A percentile compares a stretch with the other conserved stretches of the same genome.
Evolutionary conservation across 2,888 invertebrate species (phyloP).

Genomic region (Hofmannophila pseudospretella): DNA sequence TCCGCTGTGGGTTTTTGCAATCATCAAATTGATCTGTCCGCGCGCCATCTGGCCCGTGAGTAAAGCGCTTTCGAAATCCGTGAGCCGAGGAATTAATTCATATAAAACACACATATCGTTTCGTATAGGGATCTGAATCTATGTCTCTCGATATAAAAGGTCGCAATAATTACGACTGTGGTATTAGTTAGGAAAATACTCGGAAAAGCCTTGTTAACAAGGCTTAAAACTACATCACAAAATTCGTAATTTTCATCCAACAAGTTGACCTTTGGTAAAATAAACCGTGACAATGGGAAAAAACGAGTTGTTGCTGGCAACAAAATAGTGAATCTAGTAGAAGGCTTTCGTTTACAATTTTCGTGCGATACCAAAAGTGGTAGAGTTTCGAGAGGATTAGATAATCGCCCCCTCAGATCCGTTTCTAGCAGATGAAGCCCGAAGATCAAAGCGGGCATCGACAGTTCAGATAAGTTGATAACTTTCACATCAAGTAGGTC

Average conservation of each 20-base stretch:
- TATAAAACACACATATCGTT: constrained; percentile 68
- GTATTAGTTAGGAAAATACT: no score
- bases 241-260: no score
- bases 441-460: constrained; percentile 46
- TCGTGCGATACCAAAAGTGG: background rate
- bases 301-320: no score
- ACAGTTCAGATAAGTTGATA: constrained; percentile 38
- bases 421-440: constrained; percentile 30
- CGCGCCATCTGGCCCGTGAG: constrained; percentile 74
- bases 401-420: constrained; percentile 26
- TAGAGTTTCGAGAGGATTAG: constrained; percentile 4
- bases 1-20: constrained; percentile 64
- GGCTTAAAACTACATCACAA: no score
- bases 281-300: no score
- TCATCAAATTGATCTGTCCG: constrained; percentile 77
- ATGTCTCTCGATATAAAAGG: constrained; percentile 26
- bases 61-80: constrained; percentile 66
- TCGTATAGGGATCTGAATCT: constrained; percentile 31
- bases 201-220: no score
- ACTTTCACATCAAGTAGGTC: constrained; percentile 30
- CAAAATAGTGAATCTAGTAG: background rate
- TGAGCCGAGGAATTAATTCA: constrained; percentile 75
- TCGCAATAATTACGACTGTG: no score
- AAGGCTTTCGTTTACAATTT: background rate
- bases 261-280: no score